Conservation (phyloP, 2,113 vertebrate genomes). For the Tricholaema leucomelas region DNA sequence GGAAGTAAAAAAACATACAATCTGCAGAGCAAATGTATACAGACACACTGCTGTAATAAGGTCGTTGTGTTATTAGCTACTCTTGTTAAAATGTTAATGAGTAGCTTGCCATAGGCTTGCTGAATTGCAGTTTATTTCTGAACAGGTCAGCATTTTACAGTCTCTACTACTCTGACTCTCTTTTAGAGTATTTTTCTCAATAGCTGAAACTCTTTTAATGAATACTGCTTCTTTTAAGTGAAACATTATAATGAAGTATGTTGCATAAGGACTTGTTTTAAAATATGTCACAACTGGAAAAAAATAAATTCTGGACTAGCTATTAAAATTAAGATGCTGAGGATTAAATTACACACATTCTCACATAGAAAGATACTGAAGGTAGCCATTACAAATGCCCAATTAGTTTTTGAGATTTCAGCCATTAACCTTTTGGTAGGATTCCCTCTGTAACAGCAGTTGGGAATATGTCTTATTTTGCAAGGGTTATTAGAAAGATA, state of each 20-base stretch:
- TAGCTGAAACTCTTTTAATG: conserved; percentile 13
- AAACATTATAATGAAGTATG: not conserved
- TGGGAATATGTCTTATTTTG: not conserved
- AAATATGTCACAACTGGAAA: not conserved
- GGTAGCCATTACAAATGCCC: not conserved
- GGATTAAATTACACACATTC: not conserved
- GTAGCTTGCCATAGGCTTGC: conserved; percentile 44
- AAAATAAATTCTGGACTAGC: not conserved
- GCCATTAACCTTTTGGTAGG: not conserved
- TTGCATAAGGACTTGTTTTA: not conserved
- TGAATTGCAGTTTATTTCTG: conserved; percentile 61
- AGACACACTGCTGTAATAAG: conserved; percentile 13
- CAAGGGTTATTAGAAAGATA: not conserved
- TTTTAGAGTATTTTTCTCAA: conserved; percentile 33
- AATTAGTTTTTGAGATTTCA: not conserved
- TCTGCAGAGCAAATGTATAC: not conserved
- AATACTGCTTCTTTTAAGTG: not conserved
- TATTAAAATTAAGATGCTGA: not conserved
- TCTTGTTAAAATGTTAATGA: conserved; percentile 69
- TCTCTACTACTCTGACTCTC: conserved; percentile 8
- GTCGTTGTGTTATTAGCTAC: conserved; percentile 37
- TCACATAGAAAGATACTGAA: not conserved
- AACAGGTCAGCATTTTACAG: conserved; percentile 47
- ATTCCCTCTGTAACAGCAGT: not conserved
- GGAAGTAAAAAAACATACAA: not conserved